These are phyloP conservation scores for Coremacera marginata DNA, from an alignment of 2,888 invertebrate species.

Conservation along the genomic window DNA sequence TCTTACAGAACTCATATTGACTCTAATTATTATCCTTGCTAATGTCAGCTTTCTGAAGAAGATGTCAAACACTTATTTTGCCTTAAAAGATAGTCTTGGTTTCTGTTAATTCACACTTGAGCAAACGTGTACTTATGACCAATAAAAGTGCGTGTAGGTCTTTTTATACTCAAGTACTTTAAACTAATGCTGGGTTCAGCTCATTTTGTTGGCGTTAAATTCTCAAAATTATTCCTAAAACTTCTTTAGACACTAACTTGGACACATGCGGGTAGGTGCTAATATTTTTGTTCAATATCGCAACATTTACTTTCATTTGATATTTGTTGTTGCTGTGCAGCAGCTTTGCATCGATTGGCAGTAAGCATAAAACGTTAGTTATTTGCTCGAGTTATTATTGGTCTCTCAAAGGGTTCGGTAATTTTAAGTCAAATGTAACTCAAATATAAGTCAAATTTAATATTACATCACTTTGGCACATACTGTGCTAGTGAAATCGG, in stretches of 20 bases:
- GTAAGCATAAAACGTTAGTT: not conserved
- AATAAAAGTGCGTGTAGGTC: conserved; percentile 31
- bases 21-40: too few species aligned
- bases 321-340: not conserved
- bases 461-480: conserved; percentile 6
- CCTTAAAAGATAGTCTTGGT: too few species aligned
- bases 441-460: conserved; percentile 3
- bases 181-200: not conserved
- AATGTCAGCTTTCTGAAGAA: too few species aligned
- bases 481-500: not conserved
- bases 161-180: conserved; percentile 47
- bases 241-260: not conserved
- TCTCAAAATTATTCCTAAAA: not conserved
- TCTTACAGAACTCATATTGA: conserved; percentile 34
- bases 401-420: not conserved
- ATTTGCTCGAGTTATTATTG: not conserved
- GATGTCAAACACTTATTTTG: too few species aligned
- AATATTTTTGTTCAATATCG: conserved; percentile 5
- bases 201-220: not conserved
- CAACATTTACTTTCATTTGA: conserved; percentile 2
- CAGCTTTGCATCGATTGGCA: not conserved
- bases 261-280: not conserved
- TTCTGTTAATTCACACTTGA: not conserved
- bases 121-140: conserved; percentile 14
- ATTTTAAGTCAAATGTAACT: conserved; percentile 21